phyloP scores from a whole-genome alignment of 1,140 invertebrate species.

The Brachionus rotundiformis region DNA sequence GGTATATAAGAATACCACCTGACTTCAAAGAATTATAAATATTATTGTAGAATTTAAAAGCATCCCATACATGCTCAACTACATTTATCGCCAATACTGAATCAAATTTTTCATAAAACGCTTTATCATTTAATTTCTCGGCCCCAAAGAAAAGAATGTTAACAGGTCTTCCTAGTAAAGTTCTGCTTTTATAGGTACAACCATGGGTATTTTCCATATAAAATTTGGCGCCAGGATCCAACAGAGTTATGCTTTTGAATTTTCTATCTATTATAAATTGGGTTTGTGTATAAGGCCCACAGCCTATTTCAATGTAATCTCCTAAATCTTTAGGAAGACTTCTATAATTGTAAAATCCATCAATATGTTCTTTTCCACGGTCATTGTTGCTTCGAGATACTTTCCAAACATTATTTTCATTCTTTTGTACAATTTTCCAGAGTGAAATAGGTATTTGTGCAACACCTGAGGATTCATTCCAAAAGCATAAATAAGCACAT shows the following conservation, averaged over 20 bases:
- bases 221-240: not conserved
- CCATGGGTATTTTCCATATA: not conserved
- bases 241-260: not conserved
- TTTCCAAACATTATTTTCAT: not conserved
- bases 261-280: not conserved
- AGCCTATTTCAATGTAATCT: slow-evolving; percentile 10
- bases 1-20: not conserved
- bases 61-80: slow-evolving; percentile 1
- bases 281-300: slow-evolving; percentile 7
- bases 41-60: slow-evolving; percentile 19
- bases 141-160: not conserved
- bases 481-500: not conserved
- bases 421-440: not conserved
- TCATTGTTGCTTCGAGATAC: not conserved
- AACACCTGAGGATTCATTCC: not conserved
- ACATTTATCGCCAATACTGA: not conserved
- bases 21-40: not conserved
- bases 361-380: not conserved
- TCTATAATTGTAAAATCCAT: not conserved
- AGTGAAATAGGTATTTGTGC: not conserved
- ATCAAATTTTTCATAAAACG: not conserved
- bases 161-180: not conserved
- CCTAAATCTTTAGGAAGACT: not conserved
- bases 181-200: slow-evolving; percentile 19
- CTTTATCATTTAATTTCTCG: not conserved